phyloP scores from a whole-genome alignment of 2,113 vertebrate species.

The Anas platyrhynchos region DNA sequence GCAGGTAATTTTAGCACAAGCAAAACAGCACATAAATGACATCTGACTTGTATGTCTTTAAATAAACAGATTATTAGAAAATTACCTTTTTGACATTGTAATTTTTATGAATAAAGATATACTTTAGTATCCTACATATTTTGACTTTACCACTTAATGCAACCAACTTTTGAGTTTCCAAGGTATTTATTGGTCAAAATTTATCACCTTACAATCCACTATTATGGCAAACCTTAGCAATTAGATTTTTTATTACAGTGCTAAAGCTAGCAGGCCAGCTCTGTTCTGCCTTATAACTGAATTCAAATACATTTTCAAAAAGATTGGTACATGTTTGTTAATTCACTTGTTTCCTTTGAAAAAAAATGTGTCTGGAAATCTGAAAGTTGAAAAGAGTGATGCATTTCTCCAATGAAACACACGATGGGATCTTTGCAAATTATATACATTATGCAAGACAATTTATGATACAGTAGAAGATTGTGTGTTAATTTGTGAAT shows the following conservation, averaged over 20 bases:
- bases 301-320: background rate
- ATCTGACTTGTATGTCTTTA: constrained; percentile 22
- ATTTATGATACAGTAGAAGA: background rate
- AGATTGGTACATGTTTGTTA: background rate
- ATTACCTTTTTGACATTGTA: background rate
- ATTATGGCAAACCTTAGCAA: constrained; percentile 12
- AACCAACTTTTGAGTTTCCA: constrained; percentile 30
- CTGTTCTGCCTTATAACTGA: background rate
- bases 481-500: background rate
- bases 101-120: constrained; percentile 51
- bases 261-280: background rate
- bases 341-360: background rate
- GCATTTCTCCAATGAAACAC: background rate
- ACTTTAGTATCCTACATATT: constrained; percentile 32
- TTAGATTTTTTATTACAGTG: constrained; percentile 4
- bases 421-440: background rate
- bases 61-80: constrained; percentile 24
- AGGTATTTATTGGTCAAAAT: constrained; percentile 48
- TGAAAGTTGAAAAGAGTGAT: background rate
- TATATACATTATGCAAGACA: background rate
- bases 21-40: background rate
- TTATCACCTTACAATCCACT: constrained; percentile 30
- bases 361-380: background rate
- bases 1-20: constrained; percentile 40
- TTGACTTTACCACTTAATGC: constrained; percentile 10